phyloP scores from a whole-genome alignment of 2,888 invertebrate species.

The Trachelus troglodyta region DNA sequence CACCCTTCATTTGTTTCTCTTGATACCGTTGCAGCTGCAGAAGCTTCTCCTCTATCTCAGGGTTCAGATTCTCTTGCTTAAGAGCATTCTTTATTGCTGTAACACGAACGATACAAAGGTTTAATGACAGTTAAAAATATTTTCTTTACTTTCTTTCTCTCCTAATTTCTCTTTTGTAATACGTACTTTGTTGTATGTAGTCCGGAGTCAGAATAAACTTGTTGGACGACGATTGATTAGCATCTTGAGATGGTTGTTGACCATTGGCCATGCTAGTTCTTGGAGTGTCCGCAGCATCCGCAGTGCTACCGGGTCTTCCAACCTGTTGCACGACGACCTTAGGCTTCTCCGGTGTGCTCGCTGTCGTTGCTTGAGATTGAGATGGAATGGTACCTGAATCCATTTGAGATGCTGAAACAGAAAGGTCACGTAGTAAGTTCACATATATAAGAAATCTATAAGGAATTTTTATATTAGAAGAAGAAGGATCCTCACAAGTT shows the following conservation, averaged over 20 bases:
- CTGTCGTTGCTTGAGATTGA: conserved; percentile 35
- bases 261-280: conserved; percentile 57
- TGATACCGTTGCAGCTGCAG: conserved; percentile 88
- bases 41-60: conserved; percentile 92
- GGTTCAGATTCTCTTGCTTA: conserved; percentile 90
- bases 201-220: conserved; percentile 91
- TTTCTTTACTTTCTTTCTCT: neutral
- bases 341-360: conserved; percentile 51
- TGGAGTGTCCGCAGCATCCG: conserved; percentile 38
- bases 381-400: conserved; percentile 44
- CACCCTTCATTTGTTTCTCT: conserved; percentile 79
- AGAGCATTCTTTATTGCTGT: conserved; percentile 92
- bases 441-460: neutral
- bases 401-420: neutral
- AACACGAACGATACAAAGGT: conserved; percentile 42
- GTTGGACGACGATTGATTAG: conserved; percentile 61
- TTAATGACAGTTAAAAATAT: neutral
- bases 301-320: conserved; percentile 39
- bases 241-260: conserved; percentile 59
- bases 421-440: neutral
- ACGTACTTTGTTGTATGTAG: conserved; percentile 94
- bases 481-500: conserved; percentile 30
- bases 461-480: neutral
- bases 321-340: conserved; percentile 64
- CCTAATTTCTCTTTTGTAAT: conserved; percentile 21